Conservation (phyloP, 1,140 invertebrate genomes). For the Tetragnatha versicolor region DNA sequence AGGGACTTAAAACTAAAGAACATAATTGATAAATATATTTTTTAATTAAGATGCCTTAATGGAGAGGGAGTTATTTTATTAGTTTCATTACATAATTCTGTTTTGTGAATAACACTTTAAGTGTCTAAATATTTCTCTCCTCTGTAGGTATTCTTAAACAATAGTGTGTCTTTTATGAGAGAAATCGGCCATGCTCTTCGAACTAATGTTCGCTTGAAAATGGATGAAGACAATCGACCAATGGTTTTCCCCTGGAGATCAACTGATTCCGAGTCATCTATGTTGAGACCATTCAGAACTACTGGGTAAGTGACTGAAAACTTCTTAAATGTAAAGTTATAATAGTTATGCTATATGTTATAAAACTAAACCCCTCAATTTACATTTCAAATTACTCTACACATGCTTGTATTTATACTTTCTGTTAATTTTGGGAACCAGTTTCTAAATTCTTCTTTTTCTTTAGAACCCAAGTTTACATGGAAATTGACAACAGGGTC, state of each 20-base stretch:
- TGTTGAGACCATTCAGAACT: conserved; percentile 13
- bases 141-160: conserved; percentile 74
- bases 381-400: background rate
- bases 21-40: background rate
- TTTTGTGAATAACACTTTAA: background rate
- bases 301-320: conserved; percentile 10
- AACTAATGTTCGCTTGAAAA: conserved; percentile 83
- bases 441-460: background rate
- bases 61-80: background rate
- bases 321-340: background rate
- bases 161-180: conserved; percentile 79
- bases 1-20: too few species aligned
- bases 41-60: too few species aligned
- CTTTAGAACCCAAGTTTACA: conserved; percentile 77
- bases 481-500: conserved; percentile 93
- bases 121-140: background rate
- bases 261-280: background rate
- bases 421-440: too few species aligned
- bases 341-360: background rate
- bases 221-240: conserved; percentile 73
- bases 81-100: background rate
- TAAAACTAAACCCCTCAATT: background rate
- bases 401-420: too few species aligned
- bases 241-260: conserved; percentile 75
- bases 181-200: conserved; percentile 81